phyloP scores from a whole-genome alignment of 37 sponge, comb jelly and placozoan species.

The Chondrilla cf. caribensis region DNA sequence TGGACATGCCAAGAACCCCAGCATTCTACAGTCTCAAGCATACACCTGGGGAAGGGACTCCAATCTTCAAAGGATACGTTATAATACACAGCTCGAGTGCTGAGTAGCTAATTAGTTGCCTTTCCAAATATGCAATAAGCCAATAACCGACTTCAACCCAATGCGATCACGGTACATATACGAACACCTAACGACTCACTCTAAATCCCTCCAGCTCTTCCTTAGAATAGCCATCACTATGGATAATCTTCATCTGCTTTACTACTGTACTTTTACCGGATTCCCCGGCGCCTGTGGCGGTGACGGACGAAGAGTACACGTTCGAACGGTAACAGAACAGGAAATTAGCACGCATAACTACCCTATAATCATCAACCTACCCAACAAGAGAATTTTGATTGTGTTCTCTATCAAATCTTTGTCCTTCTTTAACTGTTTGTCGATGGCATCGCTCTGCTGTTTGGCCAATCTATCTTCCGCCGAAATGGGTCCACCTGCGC shows the following conservation, averaged over 20 bases:
- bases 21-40: too few relatives aligned
- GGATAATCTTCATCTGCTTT: constrained; percentile 99
- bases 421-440: constrained; percentile 72
- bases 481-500: constrained; percentile 37
- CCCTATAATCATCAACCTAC: constrained; percentile 32
- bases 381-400: constrained; percentile 91
- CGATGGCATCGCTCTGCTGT: constrained; percentile 69
- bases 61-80: too few relatives aligned
- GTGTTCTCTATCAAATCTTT: constrained; percentile 75
- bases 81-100: too few relatives aligned
- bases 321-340: too few relatives aligned
- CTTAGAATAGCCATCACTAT: constrained; percentile 86
- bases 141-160: too few relatives aligned
- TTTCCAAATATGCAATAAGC: too few relatives aligned
- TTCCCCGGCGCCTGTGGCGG: constrained; percentile 92
- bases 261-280: constrained; percentile 98
- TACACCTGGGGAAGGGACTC: too few relatives aligned
- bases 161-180: too few relatives aligned
- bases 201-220: constrained; percentile 76
- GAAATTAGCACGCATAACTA: not conserved
- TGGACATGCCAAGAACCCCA: too few relatives aligned
- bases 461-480: constrained; percentile 84
- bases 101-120: too few relatives aligned
- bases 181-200: constrained; percentile 46
- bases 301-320: not conserved